A percentile compares a stretch with the other conserved stretches of the same genome.
Conservation (phyloP, 2,797 vertebrate species). For the Acipenser transmontanus region DNA sequence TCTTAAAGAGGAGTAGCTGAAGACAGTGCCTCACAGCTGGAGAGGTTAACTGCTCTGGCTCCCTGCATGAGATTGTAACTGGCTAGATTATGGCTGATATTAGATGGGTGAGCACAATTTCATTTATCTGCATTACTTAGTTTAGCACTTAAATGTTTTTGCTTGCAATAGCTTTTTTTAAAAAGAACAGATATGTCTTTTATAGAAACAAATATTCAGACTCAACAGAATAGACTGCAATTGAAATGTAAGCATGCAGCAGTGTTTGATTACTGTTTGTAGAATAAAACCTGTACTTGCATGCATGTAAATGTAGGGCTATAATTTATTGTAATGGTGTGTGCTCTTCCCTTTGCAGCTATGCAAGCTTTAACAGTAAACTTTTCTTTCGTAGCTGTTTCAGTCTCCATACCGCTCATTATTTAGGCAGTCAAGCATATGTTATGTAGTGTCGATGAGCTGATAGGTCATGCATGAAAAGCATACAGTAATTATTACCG, state of each 20-base stretch:
- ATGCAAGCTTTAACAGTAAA: not conserved
- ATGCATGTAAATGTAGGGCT: not conserved
- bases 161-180: not conserved
- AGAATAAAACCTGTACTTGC: not conserved
- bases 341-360: not conserved
- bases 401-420: conserved; percentile 1
- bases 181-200: not conserved
- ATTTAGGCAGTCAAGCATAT: conserved; percentile 7
- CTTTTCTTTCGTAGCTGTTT: not conserved
- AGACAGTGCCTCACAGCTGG: conserved; percentile 1
- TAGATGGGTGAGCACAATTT: conserved; percentile 1
- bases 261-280: not conserved
- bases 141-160: not conserved
- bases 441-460: not conserved
- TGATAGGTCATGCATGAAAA: conserved; percentile 4
- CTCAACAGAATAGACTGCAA: not conserved
- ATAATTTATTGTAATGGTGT: not conserved
- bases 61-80: not conserved
- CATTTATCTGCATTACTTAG: not conserved
- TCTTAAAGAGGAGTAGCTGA: not conserved
- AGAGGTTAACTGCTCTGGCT: not conserved
- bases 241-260: not conserved
- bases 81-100: not conserved
- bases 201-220: not conserved
- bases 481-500: not conserved